Evolutionary conservation across 2,113 vertebrate species (phyloP), one percentile per base, ranked within the genome.

Genomic region (Indicator maculatus): DNA sequence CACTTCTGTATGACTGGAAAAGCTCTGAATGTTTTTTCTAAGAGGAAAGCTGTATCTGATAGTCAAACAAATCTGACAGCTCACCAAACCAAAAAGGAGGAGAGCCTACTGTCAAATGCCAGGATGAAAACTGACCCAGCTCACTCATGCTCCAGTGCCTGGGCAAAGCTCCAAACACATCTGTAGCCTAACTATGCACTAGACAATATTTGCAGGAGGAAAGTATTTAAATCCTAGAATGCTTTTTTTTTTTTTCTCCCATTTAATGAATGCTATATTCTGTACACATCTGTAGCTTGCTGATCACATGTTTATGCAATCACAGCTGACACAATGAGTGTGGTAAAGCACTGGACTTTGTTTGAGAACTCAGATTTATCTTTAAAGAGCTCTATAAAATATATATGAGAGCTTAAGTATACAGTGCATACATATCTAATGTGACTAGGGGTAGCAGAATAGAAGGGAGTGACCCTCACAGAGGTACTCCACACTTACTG

Each of bases 401-500:
- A 9, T 39, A 70, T 1, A 1, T 20, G 6, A 87, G 8, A 66
- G 75, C 61, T 72, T 53, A 58, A 67, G 19, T 30, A 76, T 11
- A 69, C 3, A 59, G 20, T 15, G 5, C 59, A 44, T 21, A 75
- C 33, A 11, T 58, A 83, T 18, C 8, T 45, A 28, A 31, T 0
- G 2, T 17, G 14, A 67, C 30, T 56, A 61, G 20, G 36, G 8
- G 23, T 15, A 60, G n/a, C 44, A 78, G 65, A 92, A 88, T n/a
- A 8, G 12, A 58, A n/a, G 19, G 31, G 23, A 41, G 16, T 71
- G 31, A 90, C 31, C 50, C 50, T 64, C 52, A 78, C 28, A 74
- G 5, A 45, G 53, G 21, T 74, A 30, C 71, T 47, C 2, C 18
- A 67, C 19, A 83, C 98, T 98, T 97, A 99, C 99, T 83, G 88